Evolutionary conservation across 2,888 invertebrate species (phyloP).

Genomic region (Apamea sordens): DNA sequence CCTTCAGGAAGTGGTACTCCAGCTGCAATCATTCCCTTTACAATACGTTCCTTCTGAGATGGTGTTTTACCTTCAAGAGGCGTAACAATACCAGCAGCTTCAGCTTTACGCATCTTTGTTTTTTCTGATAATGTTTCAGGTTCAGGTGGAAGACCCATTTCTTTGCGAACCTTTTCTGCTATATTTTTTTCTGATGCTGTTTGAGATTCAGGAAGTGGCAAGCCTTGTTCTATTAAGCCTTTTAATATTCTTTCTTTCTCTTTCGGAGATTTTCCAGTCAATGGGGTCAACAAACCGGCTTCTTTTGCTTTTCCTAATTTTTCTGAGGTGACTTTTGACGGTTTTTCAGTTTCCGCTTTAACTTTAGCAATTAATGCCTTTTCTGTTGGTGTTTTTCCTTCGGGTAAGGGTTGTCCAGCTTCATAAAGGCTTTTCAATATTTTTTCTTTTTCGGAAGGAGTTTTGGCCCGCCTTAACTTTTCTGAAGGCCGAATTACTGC

Average conservation of each 20-base stretch:
- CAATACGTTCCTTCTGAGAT: slow-evolving; percentile 51
- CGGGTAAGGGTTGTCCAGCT: slow-evolving; percentile 62
- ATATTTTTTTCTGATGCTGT: slow-evolving; percentile 64
- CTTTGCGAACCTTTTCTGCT: slow-evolving; percentile 66
- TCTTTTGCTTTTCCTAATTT: slow-evolving; percentile 52
- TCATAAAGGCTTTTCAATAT: slow-evolving; percentile 64
- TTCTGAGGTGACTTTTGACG: slow-evolving; percentile 34
- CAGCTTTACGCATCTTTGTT: slow-evolving; percentile 61
- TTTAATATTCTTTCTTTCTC: slow-evolving; percentile 66
- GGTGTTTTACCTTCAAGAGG: slow-evolving; percentile 56
- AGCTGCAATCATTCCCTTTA: slow-evolving; percentile 12
- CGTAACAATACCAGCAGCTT: slow-evolving; percentile 64
- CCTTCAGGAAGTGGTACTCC: slow-evolving; percentile 66
- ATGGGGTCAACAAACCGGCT: slow-evolving; percentile 36
- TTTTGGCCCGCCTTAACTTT: slow-evolving; percentile 65
- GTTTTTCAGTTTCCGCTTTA: slow-evolving; percentile 35
- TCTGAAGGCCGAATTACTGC: slow-evolving; percentile 53
- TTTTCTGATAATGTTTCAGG: slow-evolving; percentile 56
- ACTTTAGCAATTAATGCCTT: slow-evolving; percentile 60
- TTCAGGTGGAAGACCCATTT: slow-evolving; percentile 64
- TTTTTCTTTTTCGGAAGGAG: slow-evolving; percentile 67
- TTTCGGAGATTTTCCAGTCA: slow-evolving; percentile 30
- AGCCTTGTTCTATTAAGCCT: slow-evolving; percentile 35
- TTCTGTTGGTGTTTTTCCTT: slow-evolving; percentile 56
- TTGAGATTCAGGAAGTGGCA: slow-evolving; percentile 50